phyloP scores from a whole-genome alignment of 2,797 vertebrate genomes.

The Rhynchotus rufescens region DNA sequence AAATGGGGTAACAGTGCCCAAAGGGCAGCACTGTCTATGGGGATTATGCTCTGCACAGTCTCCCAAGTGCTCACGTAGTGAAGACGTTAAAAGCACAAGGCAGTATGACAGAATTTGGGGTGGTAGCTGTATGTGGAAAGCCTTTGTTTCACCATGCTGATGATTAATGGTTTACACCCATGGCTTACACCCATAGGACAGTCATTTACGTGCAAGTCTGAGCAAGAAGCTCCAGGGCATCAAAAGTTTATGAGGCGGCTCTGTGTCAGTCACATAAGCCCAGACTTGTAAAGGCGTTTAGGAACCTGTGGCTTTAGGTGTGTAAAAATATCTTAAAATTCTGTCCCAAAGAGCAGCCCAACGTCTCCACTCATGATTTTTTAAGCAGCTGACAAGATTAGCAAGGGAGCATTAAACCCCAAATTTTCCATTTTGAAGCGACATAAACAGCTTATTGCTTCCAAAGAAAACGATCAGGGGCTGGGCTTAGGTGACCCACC shows the following conservation, averaged over 20 bases:
- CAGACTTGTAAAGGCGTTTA: background rate
- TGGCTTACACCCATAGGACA: constrained; percentile 39
- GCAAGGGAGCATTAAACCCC: background rate
- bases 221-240: constrained; percentile 50
- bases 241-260: constrained; percentile 53
- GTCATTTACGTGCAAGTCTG: constrained; percentile 48
- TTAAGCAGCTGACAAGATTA: background rate
- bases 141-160: background rate
- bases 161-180: constrained; percentile 43
- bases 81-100: background rate
- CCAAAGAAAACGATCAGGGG: background rate
- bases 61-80: background rate
- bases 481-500: rapidly evolving
- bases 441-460: background rate
- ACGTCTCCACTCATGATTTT: background rate
- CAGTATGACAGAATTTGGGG: background rate
- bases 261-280: constrained; percentile 17
- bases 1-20: background rate
- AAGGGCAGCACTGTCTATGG: background rate
- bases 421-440: background rate
- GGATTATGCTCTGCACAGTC: background rate
- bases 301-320: background rate
- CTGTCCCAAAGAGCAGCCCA: background rate
- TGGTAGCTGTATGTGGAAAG: constrained; percentile 23
- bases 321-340: background rate